Percentiles rank a stretch among this genome's conserved stretches.
Conservation (phyloP, 1,140 invertebrate species). For the Nixonia krombeini region DNA sequence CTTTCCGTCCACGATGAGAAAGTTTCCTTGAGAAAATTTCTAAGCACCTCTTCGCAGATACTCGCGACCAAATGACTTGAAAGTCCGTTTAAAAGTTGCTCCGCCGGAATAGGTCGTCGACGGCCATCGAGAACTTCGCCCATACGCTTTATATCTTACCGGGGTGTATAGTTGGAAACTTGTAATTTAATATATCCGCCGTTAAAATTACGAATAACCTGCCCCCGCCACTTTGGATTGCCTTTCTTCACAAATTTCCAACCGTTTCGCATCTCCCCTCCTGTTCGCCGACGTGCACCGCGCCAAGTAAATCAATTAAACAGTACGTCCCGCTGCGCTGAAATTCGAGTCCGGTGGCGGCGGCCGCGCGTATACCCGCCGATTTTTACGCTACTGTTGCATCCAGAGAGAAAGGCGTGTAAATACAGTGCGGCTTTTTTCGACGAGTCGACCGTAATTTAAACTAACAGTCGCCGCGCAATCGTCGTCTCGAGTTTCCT, state of each 20-base stretch:
- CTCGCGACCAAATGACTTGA: constrained; percentile 35
- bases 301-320: no score
- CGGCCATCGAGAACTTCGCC: constrained; percentile 11
- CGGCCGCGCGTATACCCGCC: no score
- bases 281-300: no score
- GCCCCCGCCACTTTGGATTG: background rate
- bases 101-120: constrained; percentile 10
- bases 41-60: constrained; percentile 34
- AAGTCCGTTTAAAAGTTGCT: constrained; percentile 33
- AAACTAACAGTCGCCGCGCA: no score
- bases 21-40: constrained; percentile 34
- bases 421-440: no score
- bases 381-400: no score
- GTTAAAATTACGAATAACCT: constrained; percentile 1
- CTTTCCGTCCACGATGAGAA: constrained; percentile 24
- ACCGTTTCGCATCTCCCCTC: background rate
- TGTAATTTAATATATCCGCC: background rate
- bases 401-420: no score
- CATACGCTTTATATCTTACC: constrained; percentile 18
- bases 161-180: background rate
- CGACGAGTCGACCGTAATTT: no score
- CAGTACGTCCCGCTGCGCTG: no score
- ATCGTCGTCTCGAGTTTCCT: no score
- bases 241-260: background rate
- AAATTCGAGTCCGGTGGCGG: no score